A percentile compares a stretch with the other conserved stretches of the same genome.
These are phyloP conservation scores for Beaufortia kweichowensis DNA, from an alignment of 2,113 vertebrate genomes.

Conservation along the genomic window DNA sequence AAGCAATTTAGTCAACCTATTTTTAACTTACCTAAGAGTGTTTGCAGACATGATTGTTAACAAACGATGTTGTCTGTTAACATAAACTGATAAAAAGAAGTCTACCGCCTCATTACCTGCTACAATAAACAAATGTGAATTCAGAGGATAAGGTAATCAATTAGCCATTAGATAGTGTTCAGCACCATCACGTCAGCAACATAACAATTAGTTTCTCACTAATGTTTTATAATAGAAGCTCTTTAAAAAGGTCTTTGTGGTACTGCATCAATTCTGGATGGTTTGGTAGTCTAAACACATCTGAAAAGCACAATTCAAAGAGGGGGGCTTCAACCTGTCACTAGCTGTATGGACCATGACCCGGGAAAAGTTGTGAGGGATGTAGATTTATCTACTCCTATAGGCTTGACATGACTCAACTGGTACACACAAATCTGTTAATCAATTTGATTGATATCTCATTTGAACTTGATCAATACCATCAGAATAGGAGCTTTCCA, in stretches of 20 bases:
- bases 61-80: neutral
- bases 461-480: no score
- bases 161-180: neutral
- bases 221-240: constrained; percentile 1
- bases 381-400: constrained; percentile 57
- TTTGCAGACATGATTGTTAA: constrained; percentile 1
- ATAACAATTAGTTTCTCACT: neutral
- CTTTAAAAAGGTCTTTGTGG: neutral
- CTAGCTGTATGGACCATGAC: constrained; percentile 48
- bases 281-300: constrained; percentile 33
- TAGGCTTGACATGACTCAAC: constrained; percentile 13
- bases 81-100: constrained; percentile 8
- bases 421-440: neutral
- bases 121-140: neutral
- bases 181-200: neutral
- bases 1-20: neutral
- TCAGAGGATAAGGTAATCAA: neutral
- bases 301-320: constrained; percentile 26
- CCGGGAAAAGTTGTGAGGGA: constrained; percentile 12
- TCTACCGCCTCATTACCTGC: neutral
- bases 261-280: neutral
- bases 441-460: no score
- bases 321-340: constrained; percentile 46
- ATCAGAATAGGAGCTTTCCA: no score
- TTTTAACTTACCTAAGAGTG: neutral